A percentile compares a stretch with the other conserved stretches of the same genome.
Evolutionary conservation across 1,140 invertebrate genomes (phyloP).

Genomic region (Lucilia sericata): DNA sequence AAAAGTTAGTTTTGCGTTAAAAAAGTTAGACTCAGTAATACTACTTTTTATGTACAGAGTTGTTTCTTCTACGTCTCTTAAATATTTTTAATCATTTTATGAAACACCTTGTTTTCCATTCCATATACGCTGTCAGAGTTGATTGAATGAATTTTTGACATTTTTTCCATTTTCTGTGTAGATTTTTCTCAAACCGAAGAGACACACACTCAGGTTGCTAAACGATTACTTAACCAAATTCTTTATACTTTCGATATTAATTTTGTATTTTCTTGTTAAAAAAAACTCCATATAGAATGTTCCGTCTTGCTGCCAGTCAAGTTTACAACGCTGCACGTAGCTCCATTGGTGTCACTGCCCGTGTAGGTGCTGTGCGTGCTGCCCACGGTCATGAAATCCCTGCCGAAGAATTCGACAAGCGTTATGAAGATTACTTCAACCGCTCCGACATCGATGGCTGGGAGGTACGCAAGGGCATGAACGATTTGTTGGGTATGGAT

Average conservation of each 20-base stretch:
- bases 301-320: conserved; percentile 69
- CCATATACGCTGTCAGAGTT: not conserved
- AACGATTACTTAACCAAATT: conserved; percentile 49
- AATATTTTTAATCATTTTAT: not conserved
- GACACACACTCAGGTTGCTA: conserved; percentile 5
- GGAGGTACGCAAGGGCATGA: conserved; percentile 93
- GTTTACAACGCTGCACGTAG: conserved; percentile 63
- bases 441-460: conserved; percentile 94
- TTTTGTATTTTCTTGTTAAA: not conserved
- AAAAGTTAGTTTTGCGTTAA: too few relatives aligned
- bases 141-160: not conserved
- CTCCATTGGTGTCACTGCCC: conserved; percentile 55
- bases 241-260: conserved; percentile 9
- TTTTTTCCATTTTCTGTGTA: conserved; percentile 28
- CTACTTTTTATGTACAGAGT: too few relatives aligned
- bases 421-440: conserved; percentile 89
- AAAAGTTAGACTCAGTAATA: too few relatives aligned
- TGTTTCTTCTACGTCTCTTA: too few relatives aligned
- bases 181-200: conserved; percentile 44
- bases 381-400: conserved; percentile 68
- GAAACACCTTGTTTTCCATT: conserved; percentile 6
- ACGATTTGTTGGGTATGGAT: conserved; percentile 88
- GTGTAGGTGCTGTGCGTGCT: conserved; percentile 60
- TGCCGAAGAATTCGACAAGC: conserved; percentile 80
- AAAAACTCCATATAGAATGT: conserved; percentile 63